A percentile compares a stretch with the other conserved stretches of the same genome.
Conservation (phyloP, 1,140 invertebrate species). For the Dysdera silvatica region DNA sequence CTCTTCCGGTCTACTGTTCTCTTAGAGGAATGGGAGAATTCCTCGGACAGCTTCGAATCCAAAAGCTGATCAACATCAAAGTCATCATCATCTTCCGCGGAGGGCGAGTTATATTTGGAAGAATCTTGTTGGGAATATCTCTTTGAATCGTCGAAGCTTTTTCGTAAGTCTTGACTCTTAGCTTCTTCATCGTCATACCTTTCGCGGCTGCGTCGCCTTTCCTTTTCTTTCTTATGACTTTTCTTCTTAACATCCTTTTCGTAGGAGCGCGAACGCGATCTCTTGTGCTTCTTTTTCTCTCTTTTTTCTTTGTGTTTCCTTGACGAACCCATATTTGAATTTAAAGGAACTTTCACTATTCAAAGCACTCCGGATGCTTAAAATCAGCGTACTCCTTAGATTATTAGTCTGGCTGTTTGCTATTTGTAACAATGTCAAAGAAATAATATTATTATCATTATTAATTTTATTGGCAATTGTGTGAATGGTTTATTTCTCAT, state of each 20-base stretch:
- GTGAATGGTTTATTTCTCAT: background rate
- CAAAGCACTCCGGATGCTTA: too few species aligned
- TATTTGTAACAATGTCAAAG: background rate
- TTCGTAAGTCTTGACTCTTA: too few species aligned
- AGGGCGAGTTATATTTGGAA: too few species aligned
- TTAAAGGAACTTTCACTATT: background rate
- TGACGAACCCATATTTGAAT: constrained; percentile 43
- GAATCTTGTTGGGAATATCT: too few species aligned
- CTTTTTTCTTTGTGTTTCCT: constrained; percentile 48
- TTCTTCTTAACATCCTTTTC: constrained; percentile 25
- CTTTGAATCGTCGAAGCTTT: too few species aligned
- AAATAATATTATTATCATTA: background rate
- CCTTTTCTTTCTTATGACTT: constrained; percentile 17
- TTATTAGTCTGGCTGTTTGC: too few species aligned
- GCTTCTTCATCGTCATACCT: too few species aligned
- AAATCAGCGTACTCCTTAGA: too few species aligned
- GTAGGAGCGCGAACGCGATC: constrained; percentile 40
- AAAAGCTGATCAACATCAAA: constrained; percentile 22
- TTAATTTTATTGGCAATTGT: background rate
- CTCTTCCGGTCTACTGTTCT: background rate
- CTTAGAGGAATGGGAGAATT: background rate
- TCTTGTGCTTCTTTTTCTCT: constrained; percentile 40
- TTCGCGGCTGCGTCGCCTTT: constrained; percentile 10
- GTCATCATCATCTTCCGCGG: too few species aligned
- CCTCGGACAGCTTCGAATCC: constrained; percentile 14